Evolutionary conservation across 2,888 invertebrate genomes (phyloP).

Genomic region (Dyspetes luteomarginatus): DNA sequence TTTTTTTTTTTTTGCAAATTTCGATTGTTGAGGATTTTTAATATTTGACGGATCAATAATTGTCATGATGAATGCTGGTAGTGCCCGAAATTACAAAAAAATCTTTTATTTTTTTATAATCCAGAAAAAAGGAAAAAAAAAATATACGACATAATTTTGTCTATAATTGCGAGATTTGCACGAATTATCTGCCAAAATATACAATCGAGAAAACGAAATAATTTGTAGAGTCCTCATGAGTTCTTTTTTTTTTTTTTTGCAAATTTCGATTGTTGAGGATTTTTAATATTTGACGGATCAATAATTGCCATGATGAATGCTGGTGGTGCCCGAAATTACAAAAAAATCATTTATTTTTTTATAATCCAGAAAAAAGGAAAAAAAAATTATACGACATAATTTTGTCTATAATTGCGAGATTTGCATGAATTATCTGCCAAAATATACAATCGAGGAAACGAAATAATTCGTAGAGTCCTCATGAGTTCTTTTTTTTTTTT

Average conservation of each 20-base stretch:
- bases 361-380: neutral
- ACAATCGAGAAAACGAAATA: neutral
- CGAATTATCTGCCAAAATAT: neutral
- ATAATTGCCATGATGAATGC: neutral
- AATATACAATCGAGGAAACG: neutral
- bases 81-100: conserved; percentile 69
- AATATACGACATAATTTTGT: neutral
- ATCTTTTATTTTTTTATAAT: neutral
- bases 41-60: neutral
- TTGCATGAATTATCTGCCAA: neutral
- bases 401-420: neutral
- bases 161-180: neutral
- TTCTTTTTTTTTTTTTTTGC: no score
- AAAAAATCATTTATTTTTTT: neutral
- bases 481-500: no score
- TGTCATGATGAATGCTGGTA: neutral
- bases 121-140: neutral
- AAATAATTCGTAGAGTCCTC: no score
- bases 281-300: neutral
- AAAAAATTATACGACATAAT: neutral
- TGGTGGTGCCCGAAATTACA: conserved; percentile 68
- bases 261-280: no score
- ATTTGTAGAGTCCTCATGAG: no score
- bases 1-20: no score
- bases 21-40: no score